Base-by-base conservation (phyloP, 2,113 vertebrate species). In the Poicephalus meyeri region DNA sequence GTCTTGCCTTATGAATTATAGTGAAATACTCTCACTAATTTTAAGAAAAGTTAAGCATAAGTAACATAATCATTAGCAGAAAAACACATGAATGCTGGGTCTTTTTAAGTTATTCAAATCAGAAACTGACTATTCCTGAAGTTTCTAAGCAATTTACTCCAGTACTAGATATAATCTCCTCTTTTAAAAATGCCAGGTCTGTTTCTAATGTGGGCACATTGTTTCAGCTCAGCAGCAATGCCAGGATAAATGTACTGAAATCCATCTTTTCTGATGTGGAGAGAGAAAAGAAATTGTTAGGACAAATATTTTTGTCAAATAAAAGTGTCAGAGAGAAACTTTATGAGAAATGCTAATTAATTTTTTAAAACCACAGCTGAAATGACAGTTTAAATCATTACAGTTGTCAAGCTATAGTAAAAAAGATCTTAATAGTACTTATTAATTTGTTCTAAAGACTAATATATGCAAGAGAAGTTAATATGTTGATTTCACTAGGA, bases 1-100 rank as follows among this genome's bases (percentile, higher is more conserved):
- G 1, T 55, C 55, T 78, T 58, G 18, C 44, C 88, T 12, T 71
- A 8, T 71, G 42, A 93, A 42, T 58, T 49, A 33, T 11, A 55
- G 20, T 63, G 60, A 25, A 46, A 53, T 78, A 16, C 5, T 44
- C 28, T 29, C 29, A 10, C 16, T 80, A 49, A 41, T 23, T 52
- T 13, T 65, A 61, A 60, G 31, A n/a, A 80, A 63, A 10, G 49
- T 76, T 41, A 84, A 49, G 41, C 13, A 81, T 25, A n/a, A 84
- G 17, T 50, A 89, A 73, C 10, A 31, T 46, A 42, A 72, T 69
- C 29, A 39, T 37, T 63, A 88, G 23, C 11, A 56, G 63, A 80
- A 76, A 7, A 88, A 61, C 15, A 64, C 0, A 1, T 25, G 2
- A 76, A 52, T 80, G 11, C 3, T 46, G 52, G 2, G 0, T 0